Base-by-base conservation (phyloP, 2,113 vertebrate genomes). In the Okapia johnstoni region DNA sequence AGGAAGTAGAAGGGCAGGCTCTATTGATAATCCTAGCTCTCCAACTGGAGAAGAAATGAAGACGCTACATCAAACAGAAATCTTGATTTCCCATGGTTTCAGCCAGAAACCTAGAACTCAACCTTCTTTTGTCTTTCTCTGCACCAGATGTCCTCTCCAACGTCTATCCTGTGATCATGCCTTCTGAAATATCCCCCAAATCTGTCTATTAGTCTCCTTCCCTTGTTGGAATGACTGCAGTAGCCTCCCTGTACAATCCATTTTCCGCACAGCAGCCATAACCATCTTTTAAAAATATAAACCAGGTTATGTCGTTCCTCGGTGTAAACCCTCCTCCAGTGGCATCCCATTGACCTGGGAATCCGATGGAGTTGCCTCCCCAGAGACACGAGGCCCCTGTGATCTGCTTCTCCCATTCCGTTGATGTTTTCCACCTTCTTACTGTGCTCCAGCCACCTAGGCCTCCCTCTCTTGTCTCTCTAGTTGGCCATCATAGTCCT, bases 1-100 rank as follows among this genome's bases (percentile, higher is more conserved):
- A 73, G 52, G 25, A 97, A 76, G 28, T 36, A 54, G 46, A 63
- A 66, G 70, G 73, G 52, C 63, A 58, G 43, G 3, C 86, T 97
- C 25, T 70, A 43, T 76, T 43, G 40, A 43, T 76, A 70, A 85
- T 92, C 88, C 54, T 14, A 48, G 54, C 17, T 91, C 11, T 90
- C 40, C 21, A n/a, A 7, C 3, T 94, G 79, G 33, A 28, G 58
- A 66, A 77, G 50, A 90, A 94, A 81, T 43, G 63, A 81, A 80
- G 63, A 19, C 4, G 26, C 58, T 33, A 66, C 57, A 17, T 6
- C 33, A 54, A 84, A 84, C 28, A 57, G 90, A 91, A 95, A 66
- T 88, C 55, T 70, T 66, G 26, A 57, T 79, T 60, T 63, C 77
- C 14, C 10, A 0, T n/a, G 52, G 52, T 76, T 90, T n/a, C 58